A percentile compares a stretch with the other conserved stretches of the same genome.
These are phyloP conservation scores for Trematomus loennbergii DNA, from an alignment of 2,113 vertebrate species.

Conservation along the genomic window DNA sequence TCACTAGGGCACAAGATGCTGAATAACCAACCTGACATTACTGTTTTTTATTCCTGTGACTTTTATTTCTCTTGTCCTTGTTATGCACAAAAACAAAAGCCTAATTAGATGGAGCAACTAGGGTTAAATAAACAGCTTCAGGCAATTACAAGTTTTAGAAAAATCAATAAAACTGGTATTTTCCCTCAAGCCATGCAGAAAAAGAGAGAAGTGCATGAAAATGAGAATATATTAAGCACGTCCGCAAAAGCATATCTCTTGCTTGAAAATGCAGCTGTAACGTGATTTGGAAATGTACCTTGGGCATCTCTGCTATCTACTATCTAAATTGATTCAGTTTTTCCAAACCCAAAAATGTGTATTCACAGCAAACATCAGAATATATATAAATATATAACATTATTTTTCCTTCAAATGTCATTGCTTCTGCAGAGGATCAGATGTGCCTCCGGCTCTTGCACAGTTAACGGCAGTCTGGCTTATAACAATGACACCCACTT, in stretches of 20 bases:
- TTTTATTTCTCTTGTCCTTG: neutral
- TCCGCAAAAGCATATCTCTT: conserved; percentile 28
- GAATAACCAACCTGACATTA: neutral
- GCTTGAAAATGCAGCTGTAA: conserved; percentile 7
- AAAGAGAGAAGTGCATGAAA: neutral
- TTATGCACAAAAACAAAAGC: neutral
- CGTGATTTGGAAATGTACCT: conserved; percentile 23
- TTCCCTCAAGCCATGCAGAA: neutral
- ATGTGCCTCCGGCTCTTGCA: neutral
- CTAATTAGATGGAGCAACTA: neutral
- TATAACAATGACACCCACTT: conserved; percentile 64
- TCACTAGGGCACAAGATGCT: neutral
- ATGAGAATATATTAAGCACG: conserved; percentile 26
- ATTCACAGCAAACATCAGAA: conserved; percentile 7
- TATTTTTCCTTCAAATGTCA: neutral
- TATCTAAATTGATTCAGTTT: neutral
- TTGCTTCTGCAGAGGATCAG: neutral
- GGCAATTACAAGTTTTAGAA: conserved; percentile 20
- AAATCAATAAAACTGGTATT: conserved; percentile 31
- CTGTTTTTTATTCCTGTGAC: neutral
- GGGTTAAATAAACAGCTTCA: neutral
- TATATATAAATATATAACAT: neutral
- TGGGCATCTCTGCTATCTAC: neutral
- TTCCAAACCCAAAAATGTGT: neutral
- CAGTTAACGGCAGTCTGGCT: conserved; percentile 35